phyloP scores from a whole-genome alignment of 2,797 vertebrate species.

The Australoheros facetus region DNA sequence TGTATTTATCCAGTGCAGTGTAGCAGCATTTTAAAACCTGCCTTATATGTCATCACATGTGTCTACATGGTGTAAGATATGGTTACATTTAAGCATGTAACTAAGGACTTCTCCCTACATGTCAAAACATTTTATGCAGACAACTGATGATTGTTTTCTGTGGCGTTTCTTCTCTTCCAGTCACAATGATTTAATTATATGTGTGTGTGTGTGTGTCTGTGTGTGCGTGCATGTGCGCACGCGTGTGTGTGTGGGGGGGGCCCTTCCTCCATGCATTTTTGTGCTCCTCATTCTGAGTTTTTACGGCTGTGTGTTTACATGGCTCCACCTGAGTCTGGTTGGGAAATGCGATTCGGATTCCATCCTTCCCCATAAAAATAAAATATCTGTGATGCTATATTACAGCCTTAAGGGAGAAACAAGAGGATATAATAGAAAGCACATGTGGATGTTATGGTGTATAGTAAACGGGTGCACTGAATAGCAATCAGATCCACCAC shows the following conservation, averaged over 20 bases:
- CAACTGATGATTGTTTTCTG: slow-evolving; percentile 54
- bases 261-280: neutral
- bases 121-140: slow-evolving; percentile 32
- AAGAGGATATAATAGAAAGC: slow-evolving; percentile 70
- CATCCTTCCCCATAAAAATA: slow-evolving; percentile 74
- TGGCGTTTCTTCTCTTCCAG: slow-evolving; percentile 15
- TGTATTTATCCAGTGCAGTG: slow-evolving; percentile 29
- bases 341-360: slow-evolving; percentile 70
- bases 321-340: slow-evolving; percentile 70
- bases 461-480: slow-evolving; percentile 27
- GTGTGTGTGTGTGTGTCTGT: neutral
- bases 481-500: slow-evolving; percentile 44
- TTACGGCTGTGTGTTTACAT: slow-evolving; percentile 58
- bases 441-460: slow-evolving; percentile 64
- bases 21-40: neutral
- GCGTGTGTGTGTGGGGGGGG: neutral
- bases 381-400: slow-evolving; percentile 66
- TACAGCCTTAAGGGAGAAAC: slow-evolving; percentile 58
- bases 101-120: slow-evolving; percentile 39
- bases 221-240: neutral
- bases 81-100: slow-evolving; percentile 10
- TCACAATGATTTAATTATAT: slow-evolving; percentile 28
- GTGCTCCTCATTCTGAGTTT: slow-evolving; percentile 25
- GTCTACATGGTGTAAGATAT: slow-evolving; percentile 8
- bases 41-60: slow-evolving; percentile 22